Evolutionary conservation across 2,797 vertebrate genomes (phyloP), one percentile per base, ranked within the genome.

Genomic region (Falco berigora): DNA sequence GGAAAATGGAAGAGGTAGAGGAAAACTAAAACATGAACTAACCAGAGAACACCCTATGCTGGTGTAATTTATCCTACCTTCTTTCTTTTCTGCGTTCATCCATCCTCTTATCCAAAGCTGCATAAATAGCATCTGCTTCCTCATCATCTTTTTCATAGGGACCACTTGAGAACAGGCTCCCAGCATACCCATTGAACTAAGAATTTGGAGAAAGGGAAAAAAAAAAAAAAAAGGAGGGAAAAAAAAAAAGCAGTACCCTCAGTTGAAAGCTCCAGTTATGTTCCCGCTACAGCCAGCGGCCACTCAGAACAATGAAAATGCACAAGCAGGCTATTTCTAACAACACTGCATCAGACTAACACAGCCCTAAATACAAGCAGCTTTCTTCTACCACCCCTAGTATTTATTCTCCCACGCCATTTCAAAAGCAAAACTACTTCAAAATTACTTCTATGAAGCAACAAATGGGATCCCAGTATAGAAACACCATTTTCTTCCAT

Each of bases 141-240:
- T 99, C 99, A 2, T 99, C 99, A 21, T 99, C 99, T 88, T 99
- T 99, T 79, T 99, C 99, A 81, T 99, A 99, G 3, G 99, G 99
- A 4, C 99, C 99, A 2, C 99, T 99, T 12, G 99, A 99, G 97
- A 99, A 99, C 94, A 99, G 98, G 94, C 99, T 99, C 15, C 99
- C 99, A 9, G 99, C 99, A 2, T 99, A 99, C 12, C 99, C 99
- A 59, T 99, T 99, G 93, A 99, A 99, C 99, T 99, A 92, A 7
- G 28, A 92, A 86, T 22, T 12, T 17, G 19, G 30, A 34, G 32
- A 38, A 38, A 38, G 36, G 36, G 36, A 10, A 38, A 38, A 38
- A 38, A 38, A 38, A 38, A 38, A 38, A 38, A 38, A 53, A 11
- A 10, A 8, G 23, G 8, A 8, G 23, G 36, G 10, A 5, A 38